These are phyloP conservation scores for Drosophila fulvimacula DNA, from an alignment of 2,888 invertebrate genomes.

Conservation along the genomic window DNA sequence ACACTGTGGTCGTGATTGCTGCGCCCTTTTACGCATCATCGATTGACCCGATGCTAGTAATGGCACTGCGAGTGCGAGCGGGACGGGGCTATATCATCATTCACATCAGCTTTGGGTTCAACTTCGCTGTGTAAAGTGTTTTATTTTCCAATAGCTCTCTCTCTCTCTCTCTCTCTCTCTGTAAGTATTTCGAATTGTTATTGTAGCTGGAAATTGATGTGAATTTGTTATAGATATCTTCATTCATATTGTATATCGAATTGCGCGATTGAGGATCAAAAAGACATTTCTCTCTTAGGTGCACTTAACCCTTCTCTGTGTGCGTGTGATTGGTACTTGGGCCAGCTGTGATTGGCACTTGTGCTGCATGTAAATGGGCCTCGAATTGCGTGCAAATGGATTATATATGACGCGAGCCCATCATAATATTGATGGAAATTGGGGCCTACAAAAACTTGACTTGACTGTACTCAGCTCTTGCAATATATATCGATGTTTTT, in stretches of 20 bases:
- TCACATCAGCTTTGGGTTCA: conserved; percentile 55
- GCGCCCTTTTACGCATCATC: conserved; percentile 75
- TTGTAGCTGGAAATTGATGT: conserved; percentile 55
- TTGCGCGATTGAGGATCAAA: conserved; percentile 24
- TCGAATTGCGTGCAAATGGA: conserved; percentile 17
- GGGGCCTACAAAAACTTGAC: background rate
- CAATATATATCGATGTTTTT: background rate
- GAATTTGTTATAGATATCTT: conserved; percentile 49
- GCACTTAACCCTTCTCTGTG: background rate
- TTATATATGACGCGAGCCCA: background rate
- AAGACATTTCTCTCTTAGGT: conserved; percentile 17
- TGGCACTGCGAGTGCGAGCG: background rate
- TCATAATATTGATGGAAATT: background rate
- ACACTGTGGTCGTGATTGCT: conserved; percentile 55
- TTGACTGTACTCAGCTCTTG: background rate
- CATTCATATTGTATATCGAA: conserved; percentile 52
- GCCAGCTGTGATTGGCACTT: conserved; percentile 20
- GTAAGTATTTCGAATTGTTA: conserved; percentile 41
- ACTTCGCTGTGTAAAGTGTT: conserved; percentile 54
- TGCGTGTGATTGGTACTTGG: conserved; percentile 19
- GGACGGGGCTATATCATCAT: conserved; percentile 34
- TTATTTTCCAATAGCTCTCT: conserved; percentile 53
- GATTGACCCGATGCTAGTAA: conserved; percentile 32
- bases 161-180: conserved; percentile 7
- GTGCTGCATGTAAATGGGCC: conserved; percentile 28